Percentiles rank a stretch among this genome's conserved stretches.
Evolutionary conservation across 2,888 invertebrate species (phyloP).

Genomic region (Nowickia ferox): DNA sequence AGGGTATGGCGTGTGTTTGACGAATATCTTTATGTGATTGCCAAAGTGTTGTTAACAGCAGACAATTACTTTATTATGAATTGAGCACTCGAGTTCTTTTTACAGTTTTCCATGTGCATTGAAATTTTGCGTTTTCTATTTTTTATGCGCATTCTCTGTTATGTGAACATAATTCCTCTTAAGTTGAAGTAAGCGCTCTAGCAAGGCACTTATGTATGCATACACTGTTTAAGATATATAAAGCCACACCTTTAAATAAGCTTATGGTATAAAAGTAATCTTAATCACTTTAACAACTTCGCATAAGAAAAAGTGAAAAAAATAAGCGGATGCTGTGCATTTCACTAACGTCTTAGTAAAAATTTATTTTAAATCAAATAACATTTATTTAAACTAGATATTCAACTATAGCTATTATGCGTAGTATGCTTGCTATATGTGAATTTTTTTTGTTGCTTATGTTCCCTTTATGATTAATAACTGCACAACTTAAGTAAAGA

Average conservation of each 20-base stretch:
- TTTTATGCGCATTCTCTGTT: constrained; percentile 26
- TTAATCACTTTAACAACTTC: too few species aligned
- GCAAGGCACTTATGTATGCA: background rate
- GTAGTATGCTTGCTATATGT: background rate
- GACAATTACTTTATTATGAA: constrained; percentile 2
- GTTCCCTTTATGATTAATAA: constrained; percentile 65
- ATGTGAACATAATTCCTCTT: constrained; percentile 43
- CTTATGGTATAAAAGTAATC: too few species aligned
- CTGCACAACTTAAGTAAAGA: constrained; percentile 53
- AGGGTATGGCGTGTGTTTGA: background rate
- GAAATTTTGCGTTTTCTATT: constrained; percentile 2
- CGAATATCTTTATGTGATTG: background rate
- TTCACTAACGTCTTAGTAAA: too few species aligned
- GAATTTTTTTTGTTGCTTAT: background rate
- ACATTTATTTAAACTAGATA: too few species aligned
- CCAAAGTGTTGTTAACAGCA: background rate
- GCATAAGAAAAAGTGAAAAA: too few species aligned
- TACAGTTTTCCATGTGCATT: constrained; percentile 7
- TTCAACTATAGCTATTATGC: background rate
- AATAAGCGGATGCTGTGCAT: too few species aligned
- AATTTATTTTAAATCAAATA: too few species aligned
- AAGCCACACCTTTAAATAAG: too few species aligned
- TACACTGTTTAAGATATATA: too few species aligned
- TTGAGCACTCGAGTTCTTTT: background rate
- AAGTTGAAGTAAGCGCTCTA: constrained; percentile 24